These are phyloP conservation scores for Ciconia stormi DNA, from an alignment of 2,113 vertebrate species.

Conservation along the genomic window DNA sequence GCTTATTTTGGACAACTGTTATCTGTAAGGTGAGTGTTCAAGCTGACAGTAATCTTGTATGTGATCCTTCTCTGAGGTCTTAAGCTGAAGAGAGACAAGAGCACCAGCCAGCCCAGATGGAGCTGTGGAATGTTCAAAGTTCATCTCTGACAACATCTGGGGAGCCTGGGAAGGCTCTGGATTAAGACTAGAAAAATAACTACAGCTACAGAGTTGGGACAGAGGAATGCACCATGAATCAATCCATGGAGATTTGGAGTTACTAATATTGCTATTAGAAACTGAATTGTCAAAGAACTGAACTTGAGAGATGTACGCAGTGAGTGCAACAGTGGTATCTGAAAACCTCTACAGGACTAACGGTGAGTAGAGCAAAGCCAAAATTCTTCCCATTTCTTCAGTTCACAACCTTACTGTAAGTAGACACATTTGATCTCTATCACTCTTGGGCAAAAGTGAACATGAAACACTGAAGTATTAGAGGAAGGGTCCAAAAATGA, in stretches of 20 bases:
- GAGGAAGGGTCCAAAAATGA: neutral
- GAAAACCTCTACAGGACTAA: neutral
- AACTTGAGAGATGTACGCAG: neutral
- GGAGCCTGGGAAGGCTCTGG: neutral
- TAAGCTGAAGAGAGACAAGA: neutral
- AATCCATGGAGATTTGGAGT: neutral
- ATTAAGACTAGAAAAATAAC: neutral
- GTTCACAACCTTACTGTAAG: neutral
- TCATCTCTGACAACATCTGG: neutral
- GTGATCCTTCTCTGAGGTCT: neutral
- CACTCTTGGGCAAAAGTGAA: neutral
- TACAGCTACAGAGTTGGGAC: neutral
- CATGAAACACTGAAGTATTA: neutral
- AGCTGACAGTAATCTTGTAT: neutral
- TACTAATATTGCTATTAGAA: neutral
- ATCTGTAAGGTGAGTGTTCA: neutral
- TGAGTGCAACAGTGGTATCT: neutral
- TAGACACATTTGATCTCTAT: neutral
- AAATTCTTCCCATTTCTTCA: neutral
- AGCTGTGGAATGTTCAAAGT: neutral
- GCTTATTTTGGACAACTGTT: neutral
- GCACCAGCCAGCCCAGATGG: neutral
- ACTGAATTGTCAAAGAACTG: neutral
- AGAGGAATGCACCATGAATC: neutral
- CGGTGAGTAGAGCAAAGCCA: neutral